Evolutionary conservation across 2,797 vertebrate species (phyloP).

Genomic region (Lagorchestes hirsutus): DNA sequence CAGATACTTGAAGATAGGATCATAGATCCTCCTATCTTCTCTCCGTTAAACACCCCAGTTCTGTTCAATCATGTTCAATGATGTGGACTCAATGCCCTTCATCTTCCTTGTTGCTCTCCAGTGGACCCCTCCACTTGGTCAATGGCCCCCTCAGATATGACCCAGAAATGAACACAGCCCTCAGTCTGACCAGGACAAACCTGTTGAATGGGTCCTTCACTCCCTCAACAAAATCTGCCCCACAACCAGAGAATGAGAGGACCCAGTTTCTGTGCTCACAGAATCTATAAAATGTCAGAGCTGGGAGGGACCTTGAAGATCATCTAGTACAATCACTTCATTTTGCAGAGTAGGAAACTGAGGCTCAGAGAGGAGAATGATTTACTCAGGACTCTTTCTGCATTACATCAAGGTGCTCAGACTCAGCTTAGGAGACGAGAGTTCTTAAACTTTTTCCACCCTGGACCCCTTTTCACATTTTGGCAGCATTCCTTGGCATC

Average conservation of each 20-base stretch:
- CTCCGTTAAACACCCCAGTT: neutral
- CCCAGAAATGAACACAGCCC: neutral
- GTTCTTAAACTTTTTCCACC: too few species aligned
- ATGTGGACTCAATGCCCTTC: neutral
- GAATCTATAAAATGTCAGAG: neutral
- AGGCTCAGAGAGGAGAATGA: neutral
- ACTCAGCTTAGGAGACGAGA: neutral
- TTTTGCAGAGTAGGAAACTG: neutral
- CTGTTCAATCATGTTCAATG: neutral
- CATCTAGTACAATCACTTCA: neutral
- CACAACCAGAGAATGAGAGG: neutral
- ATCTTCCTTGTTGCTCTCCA: neutral
- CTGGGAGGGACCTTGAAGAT: neutral
- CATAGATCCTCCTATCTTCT: neutral
- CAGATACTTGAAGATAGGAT: neutral
- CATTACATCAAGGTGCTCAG: neutral
- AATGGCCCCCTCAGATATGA: neutral
- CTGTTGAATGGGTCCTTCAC: neutral
- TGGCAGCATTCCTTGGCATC: too few species aligned
- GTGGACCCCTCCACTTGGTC: neutral
- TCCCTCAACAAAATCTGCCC: neutral
- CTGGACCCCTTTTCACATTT: too few species aligned
- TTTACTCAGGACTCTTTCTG: neutral
- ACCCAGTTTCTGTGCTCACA: neutral
- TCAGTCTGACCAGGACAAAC: neutral